Percentiles rank a stretch among this genome's conserved stretches.
These are phyloP conservation scores for Drosophila nigrodunni DNA, from an alignment of 1,140 invertebrate genomes.

Conservation along the genomic window DNA sequence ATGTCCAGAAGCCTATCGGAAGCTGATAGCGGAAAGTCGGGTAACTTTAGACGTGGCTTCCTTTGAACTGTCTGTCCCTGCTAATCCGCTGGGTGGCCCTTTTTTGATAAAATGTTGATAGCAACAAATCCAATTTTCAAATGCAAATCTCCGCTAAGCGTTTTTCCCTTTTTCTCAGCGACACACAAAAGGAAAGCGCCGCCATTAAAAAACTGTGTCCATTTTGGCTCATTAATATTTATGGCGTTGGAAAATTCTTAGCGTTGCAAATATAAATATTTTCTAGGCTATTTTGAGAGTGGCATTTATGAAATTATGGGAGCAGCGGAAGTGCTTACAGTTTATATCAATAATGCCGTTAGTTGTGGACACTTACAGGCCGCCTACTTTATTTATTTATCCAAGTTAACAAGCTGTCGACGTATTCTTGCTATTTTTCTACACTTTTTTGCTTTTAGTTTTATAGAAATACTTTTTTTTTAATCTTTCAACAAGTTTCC, in stretches of 20 bases:
- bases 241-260: slow-evolving; percentile 49
- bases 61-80: slow-evolving; percentile 54
- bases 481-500: slow-evolving; percentile 65
- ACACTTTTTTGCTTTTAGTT: not conserved
- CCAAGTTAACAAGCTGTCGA: slow-evolving; percentile 44
- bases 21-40: slow-evolving; percentile 59
- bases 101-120: slow-evolving; percentile 64
- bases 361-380: slow-evolving; percentile 22
- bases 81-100: slow-evolving; percentile 18
- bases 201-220: slow-evolving; percentile 12
- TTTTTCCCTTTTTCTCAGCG: not conserved
- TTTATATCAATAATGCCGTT: slow-evolving; percentile 79
- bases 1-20: slow-evolving; percentile 76
- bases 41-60: slow-evolving; percentile 70
- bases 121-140: slow-evolving; percentile 60
- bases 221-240: slow-evolving; percentile 68
- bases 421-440: slow-evolving; percentile 13
- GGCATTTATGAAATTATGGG: slow-evolving; percentile 36
- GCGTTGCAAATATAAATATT: slow-evolving; percentile 30
- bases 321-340: slow-evolving; percentile 56
- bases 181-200: slow-evolving; percentile 25
- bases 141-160: slow-evolving; percentile 76
- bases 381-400: slow-evolving; percentile 42
- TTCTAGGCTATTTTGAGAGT: slow-evolving; percentile 13
- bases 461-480: slow-evolving; percentile 25